Conservation (phyloP, 2,797 vertebrate genomes). For the Sciaenops ocellatus region DNA sequence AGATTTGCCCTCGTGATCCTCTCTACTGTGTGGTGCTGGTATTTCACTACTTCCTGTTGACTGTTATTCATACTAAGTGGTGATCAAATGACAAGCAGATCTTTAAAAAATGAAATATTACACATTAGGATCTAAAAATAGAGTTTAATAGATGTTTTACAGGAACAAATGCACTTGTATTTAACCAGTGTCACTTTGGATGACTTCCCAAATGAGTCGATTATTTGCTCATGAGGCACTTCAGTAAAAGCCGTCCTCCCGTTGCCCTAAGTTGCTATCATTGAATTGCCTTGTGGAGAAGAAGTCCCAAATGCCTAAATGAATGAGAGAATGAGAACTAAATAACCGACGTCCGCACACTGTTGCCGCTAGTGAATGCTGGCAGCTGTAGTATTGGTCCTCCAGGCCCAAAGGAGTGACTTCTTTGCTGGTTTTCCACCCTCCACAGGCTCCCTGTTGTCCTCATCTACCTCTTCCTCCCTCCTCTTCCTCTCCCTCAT, state of each 20-base stretch:
- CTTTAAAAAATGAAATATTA: conserved; percentile 35
- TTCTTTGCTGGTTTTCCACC: conserved; percentile 72
- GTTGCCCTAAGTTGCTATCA: conserved; percentile 30
- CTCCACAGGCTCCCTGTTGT: conserved; percentile 72
- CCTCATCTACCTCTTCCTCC: conserved; percentile 40
- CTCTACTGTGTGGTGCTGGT: conserved; percentile 29
- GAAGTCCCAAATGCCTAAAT: conserved; percentile 56
- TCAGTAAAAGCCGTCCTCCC: conserved; percentile 11
- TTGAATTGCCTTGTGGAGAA: conserved; percentile 44
- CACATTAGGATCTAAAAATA: conserved; percentile 40
- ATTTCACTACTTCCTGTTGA: conserved; percentile 47
- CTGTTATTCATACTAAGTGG: conserved; percentile 42
- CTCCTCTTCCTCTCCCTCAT: conserved; percentile 29
- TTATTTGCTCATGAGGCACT: conserved; percentile 52
- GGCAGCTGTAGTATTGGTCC: conserved; percentile 63
- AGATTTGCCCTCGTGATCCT: conserved; percentile 37
- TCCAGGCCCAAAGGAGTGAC: conserved; percentile 61
- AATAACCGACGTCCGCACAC: conserved; percentile 53
- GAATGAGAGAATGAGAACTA: conserved; percentile 51
- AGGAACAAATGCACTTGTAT: conserved; percentile 39
- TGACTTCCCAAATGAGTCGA: conserved; percentile 36
- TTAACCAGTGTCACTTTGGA: conserved; percentile 51
- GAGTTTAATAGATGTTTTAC: conserved; percentile 39
- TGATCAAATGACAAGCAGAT: conserved; percentile 44
- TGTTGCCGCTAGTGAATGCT: conserved; percentile 64